A percentile compares a stretch with the other conserved stretches of the same genome.
phyloP scores from a whole-genome alignment of 2,113 vertebrate genomes.

The Calcarius ornatus region DNA sequence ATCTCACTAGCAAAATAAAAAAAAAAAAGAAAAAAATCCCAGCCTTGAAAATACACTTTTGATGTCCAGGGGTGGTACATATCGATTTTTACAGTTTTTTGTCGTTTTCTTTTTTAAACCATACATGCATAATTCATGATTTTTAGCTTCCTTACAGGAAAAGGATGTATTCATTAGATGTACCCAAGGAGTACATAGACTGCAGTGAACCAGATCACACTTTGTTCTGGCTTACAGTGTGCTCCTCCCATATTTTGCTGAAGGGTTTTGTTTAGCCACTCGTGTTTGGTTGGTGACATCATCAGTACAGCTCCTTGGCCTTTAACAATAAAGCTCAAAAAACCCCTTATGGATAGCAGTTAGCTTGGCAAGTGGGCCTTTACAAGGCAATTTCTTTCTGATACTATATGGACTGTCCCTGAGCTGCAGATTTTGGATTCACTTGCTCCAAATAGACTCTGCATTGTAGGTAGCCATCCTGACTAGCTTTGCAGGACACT shows the following conservation, averaged over 20 bases:
- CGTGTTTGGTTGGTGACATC: not conserved
- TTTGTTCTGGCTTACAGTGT: not conserved
- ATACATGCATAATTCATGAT: not conserved
- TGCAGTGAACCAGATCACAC: not conserved
- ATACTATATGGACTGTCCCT: not conserved
- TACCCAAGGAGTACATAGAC: not conserved
- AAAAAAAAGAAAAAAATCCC: rapidly evolving
- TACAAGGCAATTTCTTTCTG: not conserved
- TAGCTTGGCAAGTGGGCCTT: not conserved
- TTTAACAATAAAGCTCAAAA: not conserved
- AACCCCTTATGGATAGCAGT: not conserved
- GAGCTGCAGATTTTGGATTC: not conserved
- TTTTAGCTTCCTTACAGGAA: not conserved
- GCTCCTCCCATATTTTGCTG: not conserved
- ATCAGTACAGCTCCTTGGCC: not conserved
- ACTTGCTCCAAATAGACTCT: not conserved
- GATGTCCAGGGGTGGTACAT: not conserved
- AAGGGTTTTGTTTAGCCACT: not conserved
- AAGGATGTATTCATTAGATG: not conserved
- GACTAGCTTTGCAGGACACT: not conserved
- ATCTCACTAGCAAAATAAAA: not conserved
- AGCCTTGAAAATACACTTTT: not conserved
- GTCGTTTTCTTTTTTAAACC: not conserved
- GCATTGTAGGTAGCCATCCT: not conserved
- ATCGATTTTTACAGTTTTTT: not conserved